These are phyloP conservation scores for Epirrhoe alternata DNA, from an alignment of 2,888 invertebrate genomes.

Conservation along the genomic window DNA sequence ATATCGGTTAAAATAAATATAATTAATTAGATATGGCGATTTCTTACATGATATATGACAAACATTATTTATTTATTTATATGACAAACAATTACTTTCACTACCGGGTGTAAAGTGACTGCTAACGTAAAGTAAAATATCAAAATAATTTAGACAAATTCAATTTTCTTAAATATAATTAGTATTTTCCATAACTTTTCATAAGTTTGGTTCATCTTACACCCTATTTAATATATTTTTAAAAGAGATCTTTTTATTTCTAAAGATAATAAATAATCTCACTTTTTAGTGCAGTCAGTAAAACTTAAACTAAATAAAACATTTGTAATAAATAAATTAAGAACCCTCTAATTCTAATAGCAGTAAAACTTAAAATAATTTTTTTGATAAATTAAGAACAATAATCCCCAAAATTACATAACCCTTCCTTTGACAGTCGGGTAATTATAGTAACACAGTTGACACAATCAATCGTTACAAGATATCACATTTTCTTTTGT, in stretches of 20 bases:
- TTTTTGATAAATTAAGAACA: too few relatives aligned
- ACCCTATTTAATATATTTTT: background rate
- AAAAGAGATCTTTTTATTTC: slow-evolving; percentile 22
- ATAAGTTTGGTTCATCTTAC: background rate
- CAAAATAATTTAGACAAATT: background rate
- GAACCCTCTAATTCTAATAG: background rate
- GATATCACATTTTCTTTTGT: slow-evolving; percentile 15
- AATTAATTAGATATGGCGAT: slow-evolving; percentile 26
- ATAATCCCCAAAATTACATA: background rate
- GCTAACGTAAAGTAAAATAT: background rate
- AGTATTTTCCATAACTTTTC: background rate
- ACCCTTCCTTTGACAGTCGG: too few relatives aligned
- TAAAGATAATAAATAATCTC: slow-evolving; percentile 12
- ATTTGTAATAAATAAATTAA: slow-evolving; percentile 4
- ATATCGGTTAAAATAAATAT: slow-evolving; percentile 20
- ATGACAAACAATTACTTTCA: background rate
- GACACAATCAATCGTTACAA: slow-evolving; percentile 7
- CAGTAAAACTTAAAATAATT: too few relatives aligned
- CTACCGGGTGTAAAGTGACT: background rate
- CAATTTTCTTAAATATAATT: background rate
- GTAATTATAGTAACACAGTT: background rate
- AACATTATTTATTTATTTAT: too few relatives aligned
- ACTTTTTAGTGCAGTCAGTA: slow-evolving; percentile 14
- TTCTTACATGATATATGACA: slow-evolving; percentile 13
- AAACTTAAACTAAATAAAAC: slow-evolving; percentile 13